phyloP scores from a whole-genome alignment of 2,888 invertebrate genomes.

The Strigamia transsilvanica region DNA sequence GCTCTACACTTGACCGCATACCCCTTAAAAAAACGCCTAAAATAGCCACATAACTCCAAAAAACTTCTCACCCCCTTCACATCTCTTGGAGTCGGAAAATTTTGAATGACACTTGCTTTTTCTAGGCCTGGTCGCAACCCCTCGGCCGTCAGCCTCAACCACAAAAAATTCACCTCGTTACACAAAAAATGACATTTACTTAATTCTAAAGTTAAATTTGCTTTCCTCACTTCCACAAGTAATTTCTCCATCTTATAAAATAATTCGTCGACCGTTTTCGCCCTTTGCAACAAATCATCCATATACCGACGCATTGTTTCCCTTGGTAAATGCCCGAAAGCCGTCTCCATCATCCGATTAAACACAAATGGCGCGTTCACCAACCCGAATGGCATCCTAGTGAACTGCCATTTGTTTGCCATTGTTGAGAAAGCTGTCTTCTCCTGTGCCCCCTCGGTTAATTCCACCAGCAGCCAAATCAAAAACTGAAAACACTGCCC shows the following conservation, averaged over 20 bases:
- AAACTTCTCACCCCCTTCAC: neutral
- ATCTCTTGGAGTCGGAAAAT: neutral
- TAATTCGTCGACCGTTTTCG: too few species aligned
- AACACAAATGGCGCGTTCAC: constrained; percentile 35
- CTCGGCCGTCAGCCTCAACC: too few species aligned
- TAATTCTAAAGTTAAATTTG: too few species aligned
- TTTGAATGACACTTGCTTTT: neutral
- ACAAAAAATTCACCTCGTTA: too few species aligned
- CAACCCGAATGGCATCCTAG: constrained; percentile 25
- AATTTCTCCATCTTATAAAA: too few species aligned
- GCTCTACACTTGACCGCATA: neutral
- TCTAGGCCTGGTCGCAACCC: neutral
- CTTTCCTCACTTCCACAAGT: too few species aligned
- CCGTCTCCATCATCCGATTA: constrained; percentile 28
- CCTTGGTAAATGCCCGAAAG: too few species aligned
- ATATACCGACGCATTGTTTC: too few species aligned
- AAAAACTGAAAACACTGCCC: constrained; percentile 36
- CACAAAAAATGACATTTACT: too few species aligned
- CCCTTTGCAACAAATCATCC: too few species aligned
- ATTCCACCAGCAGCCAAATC: constrained; percentile 2
- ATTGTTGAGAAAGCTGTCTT: constrained; percentile 43
- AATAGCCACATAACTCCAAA: constrained; percentile 31
- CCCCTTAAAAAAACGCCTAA: neutral
- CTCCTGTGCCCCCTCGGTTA: constrained; percentile 1
- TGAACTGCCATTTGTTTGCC: constrained; percentile 37